Evolutionary conservation across 2,113 vertebrate species (phyloP).

Genomic region (Callipepla californica): DNA sequence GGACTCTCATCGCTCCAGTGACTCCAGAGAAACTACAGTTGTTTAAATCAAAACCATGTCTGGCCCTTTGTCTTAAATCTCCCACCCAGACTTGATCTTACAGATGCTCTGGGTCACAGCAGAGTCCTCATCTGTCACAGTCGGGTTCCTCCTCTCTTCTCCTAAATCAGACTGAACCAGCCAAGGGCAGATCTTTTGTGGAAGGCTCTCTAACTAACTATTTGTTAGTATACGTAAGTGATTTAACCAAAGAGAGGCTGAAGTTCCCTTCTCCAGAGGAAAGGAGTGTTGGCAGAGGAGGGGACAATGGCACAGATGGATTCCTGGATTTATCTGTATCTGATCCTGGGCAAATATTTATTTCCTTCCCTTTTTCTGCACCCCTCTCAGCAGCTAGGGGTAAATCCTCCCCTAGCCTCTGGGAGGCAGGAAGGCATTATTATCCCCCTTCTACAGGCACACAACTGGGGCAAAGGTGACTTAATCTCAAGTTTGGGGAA

Average conservation of each 20-base stretch:
- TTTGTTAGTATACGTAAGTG: constrained; percentile 13
- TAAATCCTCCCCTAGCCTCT: fast-evolving
- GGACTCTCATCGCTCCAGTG: neutral
- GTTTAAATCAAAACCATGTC: constrained; percentile 32
- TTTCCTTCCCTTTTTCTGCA: constrained; percentile 38
- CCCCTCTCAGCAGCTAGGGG: neutral
- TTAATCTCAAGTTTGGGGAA: neutral
- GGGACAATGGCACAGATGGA: neutral
- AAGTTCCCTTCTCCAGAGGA: constrained; percentile 20
- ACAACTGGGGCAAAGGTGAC: constrained; percentile 17
- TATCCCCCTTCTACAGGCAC: neutral
- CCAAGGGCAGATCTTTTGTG: neutral
- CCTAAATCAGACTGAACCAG: constrained; percentile 51
- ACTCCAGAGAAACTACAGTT: constrained; percentile 16
- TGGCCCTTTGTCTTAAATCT: constrained; percentile 53
- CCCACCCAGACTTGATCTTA: constrained; percentile 27
- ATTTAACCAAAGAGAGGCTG: constrained; percentile 56
- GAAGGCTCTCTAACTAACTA: constrained; percentile 17
- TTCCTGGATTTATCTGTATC: constrained; percentile 11
- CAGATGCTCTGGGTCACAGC: neutral
- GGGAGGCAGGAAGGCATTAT: neutral
- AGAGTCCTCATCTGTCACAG: constrained; percentile 26
- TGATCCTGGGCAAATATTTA: constrained; percentile 60
- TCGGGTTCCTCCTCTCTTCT: constrained; percentile 26
- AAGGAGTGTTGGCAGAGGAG: neutral